phyloP scores from a whole-genome alignment of 2,888 invertebrate species.

The Spatulosminthurus flaviceps region DNA sequence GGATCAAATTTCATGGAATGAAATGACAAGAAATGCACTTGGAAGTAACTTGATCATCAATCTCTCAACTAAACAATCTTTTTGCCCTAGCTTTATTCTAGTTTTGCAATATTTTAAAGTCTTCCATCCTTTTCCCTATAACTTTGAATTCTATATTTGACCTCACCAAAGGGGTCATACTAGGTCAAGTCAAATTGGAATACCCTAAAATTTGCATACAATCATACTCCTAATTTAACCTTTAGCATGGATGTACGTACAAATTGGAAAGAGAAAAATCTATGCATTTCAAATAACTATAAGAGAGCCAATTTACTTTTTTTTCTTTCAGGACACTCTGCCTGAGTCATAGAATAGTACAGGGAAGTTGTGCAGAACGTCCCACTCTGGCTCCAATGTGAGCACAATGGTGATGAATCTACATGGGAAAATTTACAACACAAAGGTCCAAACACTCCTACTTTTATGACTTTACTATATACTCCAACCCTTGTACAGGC shows the following conservation, averaged over 20 bases:
- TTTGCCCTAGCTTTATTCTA: too few species aligned
- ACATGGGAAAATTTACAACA: slow-evolving; percentile 46
- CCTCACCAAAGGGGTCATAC: not conserved
- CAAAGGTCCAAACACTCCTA: slow-evolving; percentile 47
- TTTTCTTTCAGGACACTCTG: too few species aligned
- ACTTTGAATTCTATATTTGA: not conserved
- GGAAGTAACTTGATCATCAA: not conserved
- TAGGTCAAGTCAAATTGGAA: not conserved
- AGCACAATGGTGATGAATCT: slow-evolving; percentile 16
- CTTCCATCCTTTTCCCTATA: too few species aligned
- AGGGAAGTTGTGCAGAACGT: too few species aligned
- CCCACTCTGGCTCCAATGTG: not conserved
- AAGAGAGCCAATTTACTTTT: too few species aligned
- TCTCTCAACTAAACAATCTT: too few species aligned
- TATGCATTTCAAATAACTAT: too few species aligned
- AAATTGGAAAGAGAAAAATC: too few species aligned
- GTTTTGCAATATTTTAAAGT: not conserved
- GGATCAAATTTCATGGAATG: slow-evolving; percentile 4
- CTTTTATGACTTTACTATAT: slow-evolving; percentile 46
- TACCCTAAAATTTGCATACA: not conserved
- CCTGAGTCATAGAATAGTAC: too few species aligned
- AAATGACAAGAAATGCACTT: not conserved
- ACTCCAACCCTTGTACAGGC: not conserved
- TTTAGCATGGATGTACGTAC: too few species aligned
- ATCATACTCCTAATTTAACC: not conserved